phyloP scores from a whole-genome alignment of 1,140 invertebrate species.

The Zaprionus ghesquierei region DNA sequence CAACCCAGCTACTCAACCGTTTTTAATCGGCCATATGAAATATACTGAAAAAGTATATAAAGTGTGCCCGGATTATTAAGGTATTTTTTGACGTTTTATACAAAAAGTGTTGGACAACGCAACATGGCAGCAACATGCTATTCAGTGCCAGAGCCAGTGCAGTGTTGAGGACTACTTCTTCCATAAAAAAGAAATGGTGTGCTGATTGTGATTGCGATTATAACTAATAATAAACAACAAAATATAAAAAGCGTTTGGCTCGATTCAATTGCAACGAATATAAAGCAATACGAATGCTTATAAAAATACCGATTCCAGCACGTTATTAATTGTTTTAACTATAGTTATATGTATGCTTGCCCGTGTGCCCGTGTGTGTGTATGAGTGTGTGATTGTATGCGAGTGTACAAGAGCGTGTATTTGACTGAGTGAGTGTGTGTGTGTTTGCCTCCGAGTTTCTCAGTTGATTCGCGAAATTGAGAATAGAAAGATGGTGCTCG shows the following conservation, averaged over 20 bases:
- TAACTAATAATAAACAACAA: conserved; percentile 25
- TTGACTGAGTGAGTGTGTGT: conserved; percentile 12
- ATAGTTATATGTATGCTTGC: conserved; percentile 34
- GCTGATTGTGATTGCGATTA: conserved; percentile 63
- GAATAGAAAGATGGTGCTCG: conserved; percentile 72
- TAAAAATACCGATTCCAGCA: conserved; percentile 37
- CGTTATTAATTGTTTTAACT: conserved; percentile 47
- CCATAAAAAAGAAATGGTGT: conserved; percentile 56
- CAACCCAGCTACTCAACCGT: no score
- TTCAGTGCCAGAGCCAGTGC: conserved; percentile 35
- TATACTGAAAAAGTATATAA: background rate
- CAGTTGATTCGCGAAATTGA: conserved; percentile 69
- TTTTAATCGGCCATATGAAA: background rate
- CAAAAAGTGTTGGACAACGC: conserved; percentile 25
- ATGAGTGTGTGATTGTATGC: conserved; percentile 8
- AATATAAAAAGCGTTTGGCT: conserved; percentile 12
- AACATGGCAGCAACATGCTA: conserved; percentile 31
- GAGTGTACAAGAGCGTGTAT: conserved; percentile 32
- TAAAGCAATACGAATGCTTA: conserved; percentile 10
- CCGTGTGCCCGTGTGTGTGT: conserved; percentile 40
- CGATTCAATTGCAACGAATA: conserved; percentile 32
- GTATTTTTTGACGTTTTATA: conserved; percentile 12
- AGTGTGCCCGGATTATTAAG: background rate
- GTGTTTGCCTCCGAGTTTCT: conserved; percentile 46
- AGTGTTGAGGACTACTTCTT: conserved; percentile 45